Conservation (phyloP, 64 coral and sea anemone species). For the Hydrozoanthus tunicans region DNA sequence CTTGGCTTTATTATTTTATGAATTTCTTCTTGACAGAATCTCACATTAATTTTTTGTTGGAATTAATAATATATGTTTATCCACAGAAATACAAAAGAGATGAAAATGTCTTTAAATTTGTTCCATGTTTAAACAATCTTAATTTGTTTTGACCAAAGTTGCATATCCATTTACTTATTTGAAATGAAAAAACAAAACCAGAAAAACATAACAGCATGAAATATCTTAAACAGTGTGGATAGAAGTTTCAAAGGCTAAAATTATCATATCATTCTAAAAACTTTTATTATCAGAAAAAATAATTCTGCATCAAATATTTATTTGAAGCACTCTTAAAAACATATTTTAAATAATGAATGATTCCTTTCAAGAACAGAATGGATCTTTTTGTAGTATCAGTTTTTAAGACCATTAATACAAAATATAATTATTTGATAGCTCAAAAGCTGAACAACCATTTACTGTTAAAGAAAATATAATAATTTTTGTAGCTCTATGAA, state of each 20-base stretch:
- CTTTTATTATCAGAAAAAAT: background rate
- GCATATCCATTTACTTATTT: background rate
- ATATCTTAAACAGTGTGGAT: background rate
- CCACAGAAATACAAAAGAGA: background rate
- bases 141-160: background rate
- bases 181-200: background rate
- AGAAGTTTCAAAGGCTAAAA: background rate
- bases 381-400: background rate
- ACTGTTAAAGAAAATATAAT: too few relatives aligned
- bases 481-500: too few relatives aligned
- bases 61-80: conserved; percentile 48
- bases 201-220: background rate
- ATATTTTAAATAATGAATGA: background rate
- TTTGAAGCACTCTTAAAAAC: conserved; percentile 6
- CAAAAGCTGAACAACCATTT: background rate
- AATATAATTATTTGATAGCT: background rate
- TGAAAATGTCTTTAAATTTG: background rate
- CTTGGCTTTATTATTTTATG: too few relatives aligned
- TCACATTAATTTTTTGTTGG: conserved; percentile 12
- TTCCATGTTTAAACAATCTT: background rate
- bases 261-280: background rate
- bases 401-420: too few relatives aligned
- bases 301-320: conserved; percentile 31
- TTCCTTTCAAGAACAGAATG: background rate
- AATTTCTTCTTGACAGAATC: background rate